phyloP scores from a whole-genome alignment of 2,888 invertebrate species.

The Aphidoletes aphidimyza region DNA sequence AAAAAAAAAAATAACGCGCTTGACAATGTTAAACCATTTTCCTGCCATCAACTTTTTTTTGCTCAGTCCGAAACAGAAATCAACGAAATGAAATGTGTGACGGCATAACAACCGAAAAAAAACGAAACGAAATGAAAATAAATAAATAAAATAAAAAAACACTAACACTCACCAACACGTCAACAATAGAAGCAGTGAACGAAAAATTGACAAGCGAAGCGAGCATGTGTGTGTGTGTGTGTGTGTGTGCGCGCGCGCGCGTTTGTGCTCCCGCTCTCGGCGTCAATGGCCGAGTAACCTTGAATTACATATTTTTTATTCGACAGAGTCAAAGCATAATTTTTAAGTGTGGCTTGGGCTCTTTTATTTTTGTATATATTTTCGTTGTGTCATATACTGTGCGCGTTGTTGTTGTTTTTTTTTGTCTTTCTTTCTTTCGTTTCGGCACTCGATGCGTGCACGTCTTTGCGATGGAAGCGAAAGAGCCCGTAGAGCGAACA shows the following conservation, averaged over 20 bases:
- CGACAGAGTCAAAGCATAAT: slow-evolving; percentile 47
- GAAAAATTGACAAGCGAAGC: background rate
- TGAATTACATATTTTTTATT: slow-evolving; percentile 60
- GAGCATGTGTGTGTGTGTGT: too few relatives aligned
- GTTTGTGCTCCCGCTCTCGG: too few relatives aligned
- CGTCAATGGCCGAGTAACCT: slow-evolving; percentile 68
- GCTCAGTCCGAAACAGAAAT: background rate
- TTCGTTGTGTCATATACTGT: background rate
- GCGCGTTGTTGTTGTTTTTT: background rate
- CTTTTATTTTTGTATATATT: background rate
- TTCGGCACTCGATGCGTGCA: too few relatives aligned
- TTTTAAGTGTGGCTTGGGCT: slow-evolving; percentile 39
- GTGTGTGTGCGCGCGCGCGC: too few relatives aligned
- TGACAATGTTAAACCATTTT: background rate
- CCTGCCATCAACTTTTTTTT: slow-evolving; percentile 1
- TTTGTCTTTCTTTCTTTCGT: background rate
- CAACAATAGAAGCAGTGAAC: background rate
- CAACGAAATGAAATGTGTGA: background rate
- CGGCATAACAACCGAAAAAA: background rate
- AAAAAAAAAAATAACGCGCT: background rate
- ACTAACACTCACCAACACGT: background rate
- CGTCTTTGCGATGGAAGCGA: background rate
- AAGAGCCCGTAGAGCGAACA: background rate
- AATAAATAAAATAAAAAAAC: slow-evolving; percentile 16
- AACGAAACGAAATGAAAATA: slow-evolving; percentile 36